Base-by-base conservation (phyloP, 2,797 vertebrate genomes). In the Geotrypetes seraphini region DNA sequence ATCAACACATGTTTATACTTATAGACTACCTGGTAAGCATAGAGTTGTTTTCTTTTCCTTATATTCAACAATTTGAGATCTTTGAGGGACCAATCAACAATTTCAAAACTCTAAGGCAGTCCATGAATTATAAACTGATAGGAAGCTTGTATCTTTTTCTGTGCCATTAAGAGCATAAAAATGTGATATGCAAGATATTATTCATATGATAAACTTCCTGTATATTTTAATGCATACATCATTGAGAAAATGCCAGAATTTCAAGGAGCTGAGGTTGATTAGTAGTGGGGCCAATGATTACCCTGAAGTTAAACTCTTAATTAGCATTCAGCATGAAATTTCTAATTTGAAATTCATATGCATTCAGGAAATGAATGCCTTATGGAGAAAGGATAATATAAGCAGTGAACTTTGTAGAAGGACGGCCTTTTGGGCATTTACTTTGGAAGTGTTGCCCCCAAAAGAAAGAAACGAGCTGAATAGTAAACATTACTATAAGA, bases 351-450 rank as follows among this genome's bases (percentile, higher is more conserved):
- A 68, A 70, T 42, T 42, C 36, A 43, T 34, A 64, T 36, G 19
- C 30, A 38, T 59, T 65, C 70, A 59, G 48, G 60, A 63, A 60
- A 61, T 15, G 47, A 57, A 7, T 51, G 36, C 10, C 65, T 64
- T 53, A 44, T 12, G 31, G 25, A 60, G 13, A 66, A 10, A 53
- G 12, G 17, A 59, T 54, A 63, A 60, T 50, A 57, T n/a, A 48
- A 36, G 47, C 36, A 33, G 21, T 54, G 50, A 71, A 60, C 36
- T 58, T 28, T 35, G 15, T 22, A 47, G 21, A 61, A 60, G 10
- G 15, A 24, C 57, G 22, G 27, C 8, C 36, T 70, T 69, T 49
- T 2, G 24, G 19, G 16, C 60, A 43, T 64, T 66, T 70, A 23
- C 36, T 60, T 44, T 35, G 48, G 47, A 57, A 36, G 47, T 27